Evolutionary conservation across 2,797 vertebrate genomes (phyloP).

Genomic region (Gouania willdenowi): DNA sequence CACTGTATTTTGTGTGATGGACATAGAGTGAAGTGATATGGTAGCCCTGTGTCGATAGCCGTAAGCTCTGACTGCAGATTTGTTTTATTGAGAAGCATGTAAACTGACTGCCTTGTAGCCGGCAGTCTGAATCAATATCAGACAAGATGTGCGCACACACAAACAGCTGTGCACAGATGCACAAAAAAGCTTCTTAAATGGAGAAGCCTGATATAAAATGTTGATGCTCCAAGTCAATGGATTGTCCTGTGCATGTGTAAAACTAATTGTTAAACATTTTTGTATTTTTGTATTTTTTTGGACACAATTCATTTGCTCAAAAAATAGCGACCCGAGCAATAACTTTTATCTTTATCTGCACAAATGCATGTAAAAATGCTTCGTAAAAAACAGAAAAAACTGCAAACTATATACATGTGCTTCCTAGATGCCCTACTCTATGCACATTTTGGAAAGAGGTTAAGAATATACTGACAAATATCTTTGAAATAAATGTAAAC

Average conservation of each 20-base stretch:
- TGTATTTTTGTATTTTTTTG: too few species aligned
- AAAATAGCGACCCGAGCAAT: too few species aligned
- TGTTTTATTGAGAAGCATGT: constrained; percentile 54
- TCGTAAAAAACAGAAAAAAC: too few species aligned
- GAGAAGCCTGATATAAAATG: constrained; percentile 25
- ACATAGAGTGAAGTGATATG: constrained; percentile 29
- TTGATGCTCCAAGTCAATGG: constrained; percentile 31
- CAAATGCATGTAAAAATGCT: too few species aligned
- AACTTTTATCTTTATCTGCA: too few species aligned
- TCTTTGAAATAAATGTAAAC: too few species aligned
- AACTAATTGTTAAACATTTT: too few species aligned
- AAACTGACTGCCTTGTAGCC: constrained; percentile 47
- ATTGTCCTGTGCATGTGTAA: constrained; percentile 28
- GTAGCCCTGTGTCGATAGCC: constrained; percentile 51
- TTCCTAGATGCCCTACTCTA: too few species aligned
- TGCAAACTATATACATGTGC: too few species aligned
- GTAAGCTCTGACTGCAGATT: constrained; percentile 47
- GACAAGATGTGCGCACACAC: constrained; percentile 1
- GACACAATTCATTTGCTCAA: too few species aligned
- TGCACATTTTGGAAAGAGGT: too few species aligned
- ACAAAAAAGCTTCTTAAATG: not conserved
- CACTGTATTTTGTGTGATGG: constrained; percentile 10
- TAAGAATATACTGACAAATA: too few species aligned
- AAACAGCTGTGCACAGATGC: constrained; percentile 5
- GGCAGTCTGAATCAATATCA: constrained; percentile 51